Evolutionary conservation across 1,140 invertebrate species (phyloP).

Genomic region (Sogatella furcifera): DNA sequence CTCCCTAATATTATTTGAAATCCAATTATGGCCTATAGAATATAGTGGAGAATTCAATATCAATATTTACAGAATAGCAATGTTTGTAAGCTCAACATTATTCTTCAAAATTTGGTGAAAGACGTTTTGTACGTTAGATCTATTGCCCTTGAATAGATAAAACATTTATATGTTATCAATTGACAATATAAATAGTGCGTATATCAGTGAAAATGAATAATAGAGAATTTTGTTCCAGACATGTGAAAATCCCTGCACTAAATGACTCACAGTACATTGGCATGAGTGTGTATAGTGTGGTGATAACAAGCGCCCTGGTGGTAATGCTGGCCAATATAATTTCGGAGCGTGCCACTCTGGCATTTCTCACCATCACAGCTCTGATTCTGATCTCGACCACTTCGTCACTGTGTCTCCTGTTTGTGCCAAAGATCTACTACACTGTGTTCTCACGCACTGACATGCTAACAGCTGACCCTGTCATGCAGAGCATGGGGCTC

Average conservation of each 20-base stretch:
- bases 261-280: slow-evolving; percentile 97
- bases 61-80: too few species aligned
- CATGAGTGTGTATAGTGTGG: slow-evolving; percentile 83
- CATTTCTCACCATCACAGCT: slow-evolving; percentile 69
- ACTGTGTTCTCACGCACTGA: slow-evolving; percentile 48
- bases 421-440: slow-evolving; percentile 70
- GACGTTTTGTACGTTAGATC: too few species aligned
- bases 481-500: slow-evolving; percentile 77
- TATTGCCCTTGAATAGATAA: too few species aligned
- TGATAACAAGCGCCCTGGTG: slow-evolving; percentile 75
- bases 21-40: too few species aligned
- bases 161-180: too few species aligned
- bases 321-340: slow-evolving; percentile 77
- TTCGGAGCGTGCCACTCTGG: slow-evolving; percentile 69
- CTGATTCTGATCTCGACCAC: slow-evolving; percentile 79
- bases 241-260: slow-evolving; percentile 91
- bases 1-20: too few species aligned
- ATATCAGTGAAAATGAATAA: too few species aligned
- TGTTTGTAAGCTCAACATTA: too few species aligned
- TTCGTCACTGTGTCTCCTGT: slow-evolving; percentile 72
- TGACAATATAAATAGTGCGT: too few species aligned
- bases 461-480: slow-evolving; percentile 49
- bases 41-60: too few species aligned
- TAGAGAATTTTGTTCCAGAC: slow-evolving; percentile 45
- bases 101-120: too few species aligned